Percentiles rank a stretch among this genome's conserved stretches.
Evolutionary conservation across 1,140 invertebrate genomes (phyloP).

Genomic region (Bactericera cockerelli): DNA sequence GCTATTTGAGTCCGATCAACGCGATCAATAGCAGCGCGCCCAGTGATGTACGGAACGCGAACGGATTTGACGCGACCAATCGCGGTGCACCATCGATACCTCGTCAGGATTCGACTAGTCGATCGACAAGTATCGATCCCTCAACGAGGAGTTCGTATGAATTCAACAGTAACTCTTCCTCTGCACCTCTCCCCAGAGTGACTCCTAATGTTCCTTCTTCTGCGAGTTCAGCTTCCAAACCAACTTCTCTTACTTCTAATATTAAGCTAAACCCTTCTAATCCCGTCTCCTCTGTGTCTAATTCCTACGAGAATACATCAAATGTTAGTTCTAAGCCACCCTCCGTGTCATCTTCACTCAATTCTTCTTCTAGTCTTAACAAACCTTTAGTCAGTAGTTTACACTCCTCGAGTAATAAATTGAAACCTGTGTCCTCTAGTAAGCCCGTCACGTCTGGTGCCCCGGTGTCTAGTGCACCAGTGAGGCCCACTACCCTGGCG

Average conservation of each 20-base stretch:
- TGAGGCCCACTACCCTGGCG: not conserved
- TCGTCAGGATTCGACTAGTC: not conserved
- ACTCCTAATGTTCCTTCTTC: too few relatives aligned
- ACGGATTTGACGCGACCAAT: too few relatives aligned
- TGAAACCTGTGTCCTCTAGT: not conserved
- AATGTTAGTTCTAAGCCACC: too few relatives aligned
- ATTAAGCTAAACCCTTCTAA: not conserved
- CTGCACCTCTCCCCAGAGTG: not conserved
- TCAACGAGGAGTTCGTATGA: too few relatives aligned
- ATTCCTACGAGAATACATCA: too few relatives aligned
- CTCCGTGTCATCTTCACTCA: too few relatives aligned
- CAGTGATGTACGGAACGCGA: not conserved
- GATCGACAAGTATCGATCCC: too few relatives aligned
- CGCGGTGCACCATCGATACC: too few relatives aligned
- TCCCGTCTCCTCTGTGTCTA: not conserved
- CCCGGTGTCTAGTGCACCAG: too few relatives aligned
- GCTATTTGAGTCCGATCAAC: constrained; percentile 52
- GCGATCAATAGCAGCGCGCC: constrained; percentile 33
- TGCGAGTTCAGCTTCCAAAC: not conserved
- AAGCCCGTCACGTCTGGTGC: too few relatives aligned
- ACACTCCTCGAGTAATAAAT: not conserved
- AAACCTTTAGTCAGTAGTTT: not conserved
- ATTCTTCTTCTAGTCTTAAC: not conserved
- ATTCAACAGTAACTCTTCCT: not conserved
- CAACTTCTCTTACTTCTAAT: not conserved